These are phyloP conservation scores for Nothoprocta pentlandii DNA, from an alignment of 2,113 vertebrate species.

Conservation along the genomic window DNA sequence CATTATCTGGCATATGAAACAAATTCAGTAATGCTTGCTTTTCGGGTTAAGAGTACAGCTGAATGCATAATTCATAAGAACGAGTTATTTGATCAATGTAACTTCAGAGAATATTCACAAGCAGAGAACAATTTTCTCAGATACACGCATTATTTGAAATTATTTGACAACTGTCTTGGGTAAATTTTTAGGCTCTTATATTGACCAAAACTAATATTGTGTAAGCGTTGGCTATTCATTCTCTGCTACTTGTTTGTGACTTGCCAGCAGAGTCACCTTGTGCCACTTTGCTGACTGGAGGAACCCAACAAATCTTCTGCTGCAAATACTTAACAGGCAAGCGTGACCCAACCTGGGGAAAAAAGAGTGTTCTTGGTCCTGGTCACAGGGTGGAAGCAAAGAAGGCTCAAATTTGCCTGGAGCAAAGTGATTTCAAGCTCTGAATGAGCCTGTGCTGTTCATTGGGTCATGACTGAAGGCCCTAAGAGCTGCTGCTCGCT, in stretches of 20 bases:
- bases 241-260: not conserved
- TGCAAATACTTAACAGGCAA: not conserved
- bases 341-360: not conserved
- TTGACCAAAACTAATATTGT: slow-evolving; percentile 37
- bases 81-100: not conserved
- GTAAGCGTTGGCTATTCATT: not conserved
- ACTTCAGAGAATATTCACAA: not conserved
- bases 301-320: not conserved
- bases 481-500: too few relatives aligned
- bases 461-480: too few relatives aligned
- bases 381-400: not conserved
- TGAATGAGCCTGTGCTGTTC: not conserved
- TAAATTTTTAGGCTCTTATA: not conserved
- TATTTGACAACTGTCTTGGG: not conserved
- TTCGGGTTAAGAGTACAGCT: not conserved
- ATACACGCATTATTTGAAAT: slow-evolving; percentile 7
- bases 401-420: not conserved
- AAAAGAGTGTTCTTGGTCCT: not conserved
- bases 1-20: not conserved
- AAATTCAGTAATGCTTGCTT: slow-evolving; percentile 13
- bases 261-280: not conserved
- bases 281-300: not conserved
- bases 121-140: not conserved
- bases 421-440: not conserved
- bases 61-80: slow-evolving; percentile 29